These are phyloP conservation scores for Elephas maximus DNA, from an alignment of 2,113 vertebrate species.

Conservation along the genomic window DNA sequence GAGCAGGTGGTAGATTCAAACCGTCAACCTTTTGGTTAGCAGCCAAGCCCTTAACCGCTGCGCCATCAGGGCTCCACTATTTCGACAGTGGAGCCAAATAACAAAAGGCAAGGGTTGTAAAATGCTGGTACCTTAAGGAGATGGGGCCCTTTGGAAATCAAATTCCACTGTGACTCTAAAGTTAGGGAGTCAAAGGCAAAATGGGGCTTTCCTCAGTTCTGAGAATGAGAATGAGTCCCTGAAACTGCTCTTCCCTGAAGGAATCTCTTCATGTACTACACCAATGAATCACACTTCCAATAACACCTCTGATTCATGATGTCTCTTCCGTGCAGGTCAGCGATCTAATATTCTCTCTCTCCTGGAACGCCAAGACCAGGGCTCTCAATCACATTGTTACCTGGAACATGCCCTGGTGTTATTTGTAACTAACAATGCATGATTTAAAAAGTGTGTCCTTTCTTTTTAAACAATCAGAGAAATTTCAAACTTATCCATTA, in stretches of 20 bases:
- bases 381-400: rapidly evolving
- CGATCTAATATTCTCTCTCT: rapidly evolving
- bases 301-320: rapidly evolving
- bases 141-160: not conserved
- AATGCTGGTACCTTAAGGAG: not conserved
- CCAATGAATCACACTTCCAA: rapidly evolving
- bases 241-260: not conserved
- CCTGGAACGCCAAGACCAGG: rapidly evolving
- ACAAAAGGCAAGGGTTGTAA: rapidly evolving
- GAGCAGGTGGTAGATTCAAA: too few relatives aligned
- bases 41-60: too few relatives aligned
- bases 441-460: too few relatives aligned
- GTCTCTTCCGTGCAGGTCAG: not conserved
- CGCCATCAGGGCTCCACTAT: too few relatives aligned
- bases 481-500: not conserved
- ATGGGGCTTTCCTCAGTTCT: not conserved
- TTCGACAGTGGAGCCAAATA: rapidly evolving
- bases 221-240: not conserved
- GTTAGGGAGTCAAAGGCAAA: not conserved
- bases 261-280: rapidly evolving
- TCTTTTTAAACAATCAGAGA: not conserved
- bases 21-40: too few relatives aligned
- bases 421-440: rapidly evolving
- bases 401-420: rapidly evolving
- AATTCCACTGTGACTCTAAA: not conserved